Evolutionary conservation across 2,888 invertebrate species (phyloP), one percentile per base, ranked within the genome.

Genomic region (Fragum fragum): DNA sequence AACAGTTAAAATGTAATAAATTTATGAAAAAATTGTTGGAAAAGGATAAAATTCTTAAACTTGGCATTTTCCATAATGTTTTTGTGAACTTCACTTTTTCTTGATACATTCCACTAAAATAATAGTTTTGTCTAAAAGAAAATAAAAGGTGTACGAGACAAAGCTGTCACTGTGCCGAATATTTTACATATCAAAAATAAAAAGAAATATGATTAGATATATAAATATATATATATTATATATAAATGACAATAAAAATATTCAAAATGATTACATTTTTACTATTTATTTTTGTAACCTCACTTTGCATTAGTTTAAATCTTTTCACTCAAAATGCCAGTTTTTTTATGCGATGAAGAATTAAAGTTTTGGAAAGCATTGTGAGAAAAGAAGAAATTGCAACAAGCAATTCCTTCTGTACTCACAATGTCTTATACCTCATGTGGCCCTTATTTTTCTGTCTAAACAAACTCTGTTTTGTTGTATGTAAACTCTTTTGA

Each of bases 141-240:
- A 66, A 39, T 42, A 9, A 9, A 32, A 63, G n/a, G 36, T 9
- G 9, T 23, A 1, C 16, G 23, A 28, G 18, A 11, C 28, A 66
- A 23, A 66, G 23, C 66, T 66, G 39, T 66, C 42, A 61, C 76
- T 72, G 79, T 73, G 71, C 81, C 84, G 81, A 79, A 85, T 85
- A 85, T 81, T 73, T 76, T 29, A 85, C 84, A 85, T 85, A 85
- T 85, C 84, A 85, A 72, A 57, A 57, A 57, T 5, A 36, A 53
- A 52, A 28, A 5, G 28, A 52, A 70, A 53, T 68, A 47, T 47
- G n/a, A 53, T 28, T 52, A 70, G 36, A 72, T 57, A 72, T 39
- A 53, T 52, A 70, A 57, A 72, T 57, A 72, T 39, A 39, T 72
- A 52, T 72, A 39, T 72, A 55, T 36, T 66, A 39, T 66, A 66